Conservation (phyloP, 2,888 invertebrate genomes). For the Diaphora mendica region DNA sequence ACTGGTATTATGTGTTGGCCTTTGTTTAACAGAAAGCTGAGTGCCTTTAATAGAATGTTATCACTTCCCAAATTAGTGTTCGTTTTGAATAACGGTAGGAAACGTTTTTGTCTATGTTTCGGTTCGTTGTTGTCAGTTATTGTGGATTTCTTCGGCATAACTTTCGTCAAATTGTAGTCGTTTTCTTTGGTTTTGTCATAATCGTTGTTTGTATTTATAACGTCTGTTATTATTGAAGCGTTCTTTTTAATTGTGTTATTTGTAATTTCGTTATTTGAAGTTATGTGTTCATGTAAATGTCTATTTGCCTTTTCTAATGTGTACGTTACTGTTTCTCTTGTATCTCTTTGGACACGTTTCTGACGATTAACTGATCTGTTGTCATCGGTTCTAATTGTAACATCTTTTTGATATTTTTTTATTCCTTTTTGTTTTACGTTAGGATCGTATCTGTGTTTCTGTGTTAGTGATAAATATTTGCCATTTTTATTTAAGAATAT, state of each 20-base stretch:
- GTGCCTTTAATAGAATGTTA: constrained; percentile 63
- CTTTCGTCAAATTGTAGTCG: background rate
- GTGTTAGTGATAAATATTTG: constrained; percentile 13
- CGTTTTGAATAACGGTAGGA: constrained; percentile 59
- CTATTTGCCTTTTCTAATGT: background rate
- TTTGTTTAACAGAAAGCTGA: constrained; percentile 67
- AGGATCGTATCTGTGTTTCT: constrained; percentile 7
- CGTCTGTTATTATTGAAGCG: background rate
- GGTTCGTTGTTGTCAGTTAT: constrained; percentile 8
- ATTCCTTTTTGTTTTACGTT: background rate
- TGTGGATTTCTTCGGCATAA: constrained; percentile 11
- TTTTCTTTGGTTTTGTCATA: background rate
- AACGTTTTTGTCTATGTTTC: constrained; percentile 57
- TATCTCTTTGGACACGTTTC: constrained; percentile 29
- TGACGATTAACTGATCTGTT: constrained; percentile 5
- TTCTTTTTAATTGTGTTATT: constrained; percentile 1
- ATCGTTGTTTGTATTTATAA: constrained; percentile 1
- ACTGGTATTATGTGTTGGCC: constrained; percentile 66
- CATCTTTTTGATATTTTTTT: constrained; percentile 13
- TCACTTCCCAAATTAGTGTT: constrained; percentile 54
- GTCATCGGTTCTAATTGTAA: background rate
- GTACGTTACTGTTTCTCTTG: background rate
- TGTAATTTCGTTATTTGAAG: background rate
- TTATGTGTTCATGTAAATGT: background rate
- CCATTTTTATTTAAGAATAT: constrained; percentile 6